Evolutionary conservation across 2,797 vertebrate genomes (phyloP).

Genomic region (Ctenopoma multispine): DNA sequence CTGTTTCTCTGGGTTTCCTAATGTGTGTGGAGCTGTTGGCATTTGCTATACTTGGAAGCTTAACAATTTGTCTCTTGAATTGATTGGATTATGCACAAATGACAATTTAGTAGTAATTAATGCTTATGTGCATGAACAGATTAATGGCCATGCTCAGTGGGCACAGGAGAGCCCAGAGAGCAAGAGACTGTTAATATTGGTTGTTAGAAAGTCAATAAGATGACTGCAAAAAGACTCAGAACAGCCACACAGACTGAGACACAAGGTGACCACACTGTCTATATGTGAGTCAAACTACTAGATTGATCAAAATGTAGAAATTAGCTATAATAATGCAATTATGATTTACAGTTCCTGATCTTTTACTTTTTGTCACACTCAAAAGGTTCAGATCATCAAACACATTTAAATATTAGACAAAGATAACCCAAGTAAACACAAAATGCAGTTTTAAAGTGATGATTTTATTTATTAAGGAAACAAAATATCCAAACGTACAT

Average conservation of each 20-base stretch:
- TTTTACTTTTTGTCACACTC: too few relatives aligned
- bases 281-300: too few relatives aligned
- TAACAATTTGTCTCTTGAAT: not conserved
- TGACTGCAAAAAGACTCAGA: not conserved
- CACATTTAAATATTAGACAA: too few relatives aligned
- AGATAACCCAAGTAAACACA: too few relatives aligned
- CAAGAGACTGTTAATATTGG: not conserved
- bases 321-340: too few relatives aligned
- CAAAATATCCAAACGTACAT: too few relatives aligned
- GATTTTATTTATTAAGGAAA: too few relatives aligned
- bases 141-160: not conserved
- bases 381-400: too few relatives aligned
- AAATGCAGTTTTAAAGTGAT: too few relatives aligned
- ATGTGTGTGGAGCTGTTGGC: not conserved
- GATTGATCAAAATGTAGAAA: too few relatives aligned
- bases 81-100: not conserved
- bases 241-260: not conserved
- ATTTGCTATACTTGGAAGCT: not conserved
- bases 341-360: too few relatives aligned
- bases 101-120: not conserved
- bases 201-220: not conserved
- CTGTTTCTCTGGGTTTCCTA: constrained; percentile 4
- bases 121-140: not conserved
- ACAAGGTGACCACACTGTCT: not conserved
- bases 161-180: not conserved